Conservation (phyloP, 2,113 vertebrate species). For the Toxotes jaculatrix region DNA sequence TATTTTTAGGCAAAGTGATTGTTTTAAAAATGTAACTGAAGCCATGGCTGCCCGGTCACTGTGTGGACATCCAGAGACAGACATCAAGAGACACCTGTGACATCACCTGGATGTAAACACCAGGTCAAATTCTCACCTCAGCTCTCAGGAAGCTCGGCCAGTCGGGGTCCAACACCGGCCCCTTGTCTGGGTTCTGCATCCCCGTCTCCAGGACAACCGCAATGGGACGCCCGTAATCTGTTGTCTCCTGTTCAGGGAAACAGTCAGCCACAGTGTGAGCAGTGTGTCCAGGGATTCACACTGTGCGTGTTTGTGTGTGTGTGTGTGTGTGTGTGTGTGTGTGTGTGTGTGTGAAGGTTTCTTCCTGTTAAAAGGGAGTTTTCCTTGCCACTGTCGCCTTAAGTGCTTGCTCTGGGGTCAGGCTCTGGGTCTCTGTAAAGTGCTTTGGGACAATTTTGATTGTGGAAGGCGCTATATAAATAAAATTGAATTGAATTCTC, state of each 20-base stretch:
- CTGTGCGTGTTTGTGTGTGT: background rate
- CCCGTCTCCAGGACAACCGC: constrained; percentile 85
- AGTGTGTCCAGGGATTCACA: background rate
- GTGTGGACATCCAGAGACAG: no score
- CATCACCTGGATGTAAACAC: background rate
- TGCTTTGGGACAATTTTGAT: no score
- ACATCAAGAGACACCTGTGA: no score
- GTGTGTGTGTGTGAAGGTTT: background rate
- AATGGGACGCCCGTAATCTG: constrained; percentile 92
- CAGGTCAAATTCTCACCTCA: constrained; percentile 79
- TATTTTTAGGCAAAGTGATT: no score
- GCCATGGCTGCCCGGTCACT: no score
- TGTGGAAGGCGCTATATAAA: no score
- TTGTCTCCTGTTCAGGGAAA: constrained; percentile 86
- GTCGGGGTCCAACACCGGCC: constrained; percentile 90
- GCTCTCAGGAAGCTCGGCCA: constrained; percentile 88
- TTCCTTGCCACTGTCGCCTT: no score
- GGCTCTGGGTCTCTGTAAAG: no score
- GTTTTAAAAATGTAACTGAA: no score
- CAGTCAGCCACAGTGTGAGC: background rate
- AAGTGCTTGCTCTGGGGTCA: no score
- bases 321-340: background rate
- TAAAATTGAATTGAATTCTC: constrained; percentile 18
- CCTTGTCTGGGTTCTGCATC: constrained; percentile 80
- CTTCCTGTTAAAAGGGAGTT: no score